phyloP scores from a whole-genome alignment of 1,140 invertebrate genomes.

The Lordiphosa collinella region DNA sequence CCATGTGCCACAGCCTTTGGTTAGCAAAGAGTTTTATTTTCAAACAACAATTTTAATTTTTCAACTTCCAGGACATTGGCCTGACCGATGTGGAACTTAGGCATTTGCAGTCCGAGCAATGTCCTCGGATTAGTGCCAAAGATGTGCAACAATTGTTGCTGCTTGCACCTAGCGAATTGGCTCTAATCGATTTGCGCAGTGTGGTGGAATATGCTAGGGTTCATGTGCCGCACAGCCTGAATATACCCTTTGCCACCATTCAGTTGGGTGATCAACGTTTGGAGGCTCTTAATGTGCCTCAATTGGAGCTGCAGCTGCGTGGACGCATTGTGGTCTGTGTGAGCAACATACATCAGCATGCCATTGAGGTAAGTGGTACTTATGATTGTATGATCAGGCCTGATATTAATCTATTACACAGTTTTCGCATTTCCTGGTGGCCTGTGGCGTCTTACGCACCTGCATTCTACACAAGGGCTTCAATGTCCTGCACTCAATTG shows the following conservation, averaged over 20 bases:
- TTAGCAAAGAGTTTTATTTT: neutral
- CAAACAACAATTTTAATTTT: too few relatives aligned
- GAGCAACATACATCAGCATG: slow-evolving; percentile 87
- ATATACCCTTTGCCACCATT: slow-evolving; percentile 90
- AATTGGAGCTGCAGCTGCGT: slow-evolving; percentile 81
- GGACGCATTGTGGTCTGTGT: slow-evolving; percentile 89
- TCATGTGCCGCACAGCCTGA: slow-evolving; percentile 89
- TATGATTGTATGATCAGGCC: neutral
- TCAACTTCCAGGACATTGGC: slow-evolving; percentile 83
- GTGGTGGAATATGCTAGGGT: slow-evolving; percentile 87
- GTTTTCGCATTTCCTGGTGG: slow-evolving; percentile 87
- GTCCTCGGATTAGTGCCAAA: slow-evolving; percentile 90
- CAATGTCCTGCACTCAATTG: slow-evolving; percentile 83
- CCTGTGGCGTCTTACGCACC: slow-evolving; percentile 84
- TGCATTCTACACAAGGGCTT: slow-evolving; percentile 88
- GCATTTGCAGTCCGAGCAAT: slow-evolving; percentile 86
- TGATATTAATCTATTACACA: slow-evolving; percentile 79
- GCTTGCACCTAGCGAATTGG: slow-evolving; percentile 84
- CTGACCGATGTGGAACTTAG: slow-evolving; percentile 82
- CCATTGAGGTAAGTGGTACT: slow-evolving; percentile 84
- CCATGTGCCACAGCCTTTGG: slow-evolving; percentile 37
- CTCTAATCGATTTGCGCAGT: slow-evolving; percentile 89
- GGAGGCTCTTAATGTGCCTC: slow-evolving; percentile 83
- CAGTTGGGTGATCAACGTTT: slow-evolving; percentile 84
- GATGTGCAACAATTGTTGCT: slow-evolving; percentile 89